Evolutionary conservation across 2,888 invertebrate genomes (phyloP).

Genomic region (Dryobotodes eremita): DNA sequence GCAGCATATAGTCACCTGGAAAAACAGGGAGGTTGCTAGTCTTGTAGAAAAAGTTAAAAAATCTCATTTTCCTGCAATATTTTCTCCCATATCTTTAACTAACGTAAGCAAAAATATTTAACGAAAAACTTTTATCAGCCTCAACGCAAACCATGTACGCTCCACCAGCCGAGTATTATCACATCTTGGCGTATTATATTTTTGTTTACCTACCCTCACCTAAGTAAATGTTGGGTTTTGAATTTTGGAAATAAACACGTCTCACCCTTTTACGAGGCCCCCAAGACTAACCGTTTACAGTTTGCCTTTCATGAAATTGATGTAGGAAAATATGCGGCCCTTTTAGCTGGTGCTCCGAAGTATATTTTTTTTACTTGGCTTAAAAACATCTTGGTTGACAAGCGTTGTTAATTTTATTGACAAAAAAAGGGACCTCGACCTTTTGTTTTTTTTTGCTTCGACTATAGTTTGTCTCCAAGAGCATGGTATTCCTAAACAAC

Average conservation of each 20-base stretch:
- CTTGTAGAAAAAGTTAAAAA: not conserved
- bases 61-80: conserved; percentile 10
- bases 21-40: not conserved
- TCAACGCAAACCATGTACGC: conserved; percentile 21
- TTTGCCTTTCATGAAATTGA: conserved; percentile 56
- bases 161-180: conserved; percentile 38
- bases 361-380: conserved; percentile 47
- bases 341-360: conserved; percentile 25
- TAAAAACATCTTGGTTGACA: conserved; percentile 16
- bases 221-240: conserved; percentile 59
- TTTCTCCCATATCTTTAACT: not conserved
- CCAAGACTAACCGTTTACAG: conserved; percentile 49
- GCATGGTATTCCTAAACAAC: not conserved
- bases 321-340: conserved; percentile 43
- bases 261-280: conserved; percentile 61
- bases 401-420: conserved; percentile 13
- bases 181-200: conserved; percentile 56
- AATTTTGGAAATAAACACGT: conserved; percentile 67
- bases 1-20: not conserved
- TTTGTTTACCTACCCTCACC: conserved; percentile 58
- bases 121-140: conserved; percentile 48
- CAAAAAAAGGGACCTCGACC: not conserved
- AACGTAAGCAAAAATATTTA: conserved; percentile 14
- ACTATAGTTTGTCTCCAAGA: no score
- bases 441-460: not conserved